phyloP scores from a whole-genome alignment of 2,888 invertebrate genomes.

The Parnassius glacialis region DNA sequence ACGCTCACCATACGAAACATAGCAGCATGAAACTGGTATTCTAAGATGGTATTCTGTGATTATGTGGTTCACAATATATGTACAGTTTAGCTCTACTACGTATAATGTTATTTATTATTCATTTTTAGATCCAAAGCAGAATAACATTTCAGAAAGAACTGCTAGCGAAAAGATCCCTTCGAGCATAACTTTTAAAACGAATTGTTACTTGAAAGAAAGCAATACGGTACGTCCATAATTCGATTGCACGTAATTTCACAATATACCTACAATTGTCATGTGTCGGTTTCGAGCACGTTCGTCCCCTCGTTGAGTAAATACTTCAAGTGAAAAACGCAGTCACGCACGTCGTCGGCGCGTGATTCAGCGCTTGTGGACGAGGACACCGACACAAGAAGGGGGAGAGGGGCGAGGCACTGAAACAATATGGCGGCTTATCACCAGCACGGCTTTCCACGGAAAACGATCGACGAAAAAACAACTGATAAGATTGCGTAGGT shows the following conservation, averaged over 20 bases:
- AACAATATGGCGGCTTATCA: constrained; percentile 73
- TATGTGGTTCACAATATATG: no score
- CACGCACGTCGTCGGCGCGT: constrained; percentile 41
- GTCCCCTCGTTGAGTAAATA: constrained; percentile 1
- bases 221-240: background rate
- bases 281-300: constrained; percentile 7
- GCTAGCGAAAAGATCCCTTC: no score
- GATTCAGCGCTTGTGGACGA: constrained; percentile 31
- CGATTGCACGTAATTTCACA: background rate
- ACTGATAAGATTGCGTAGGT: constrained; percentile 72
- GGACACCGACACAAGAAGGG: constrained; percentile 27
- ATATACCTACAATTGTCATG: background rate
- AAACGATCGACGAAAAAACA: constrained; percentile 72
- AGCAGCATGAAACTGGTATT: no score
- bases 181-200: no score
- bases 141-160: no score
- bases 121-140: no score
- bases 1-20: no score
- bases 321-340: constrained; percentile 4
- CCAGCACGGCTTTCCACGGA: constrained; percentile 65
- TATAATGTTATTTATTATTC: no score
- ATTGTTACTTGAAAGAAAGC: background rate
- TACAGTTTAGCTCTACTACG: no score
- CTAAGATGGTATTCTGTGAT: no score
- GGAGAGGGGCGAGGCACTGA: constrained; percentile 41